These are phyloP conservation scores for Thera obeliscata DNA, from an alignment of 2,888 invertebrate species.

Conservation along the genomic window DNA sequence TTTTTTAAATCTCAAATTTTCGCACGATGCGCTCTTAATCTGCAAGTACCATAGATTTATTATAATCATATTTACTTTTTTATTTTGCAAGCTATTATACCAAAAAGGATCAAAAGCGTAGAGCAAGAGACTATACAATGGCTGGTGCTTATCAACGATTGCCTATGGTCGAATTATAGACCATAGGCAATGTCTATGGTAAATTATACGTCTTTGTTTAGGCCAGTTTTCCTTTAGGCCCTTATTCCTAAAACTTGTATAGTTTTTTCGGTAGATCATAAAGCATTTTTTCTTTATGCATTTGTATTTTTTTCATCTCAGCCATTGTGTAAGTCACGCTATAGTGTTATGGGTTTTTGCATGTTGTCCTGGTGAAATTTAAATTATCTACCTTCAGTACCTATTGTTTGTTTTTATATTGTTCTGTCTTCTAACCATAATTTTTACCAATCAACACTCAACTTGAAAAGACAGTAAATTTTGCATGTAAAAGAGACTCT, in stretches of 20 bases:
- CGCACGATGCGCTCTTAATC: too few species aligned
- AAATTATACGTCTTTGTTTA: constrained; percentile 47
- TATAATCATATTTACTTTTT: constrained; percentile 45
- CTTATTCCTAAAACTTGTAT: constrained; percentile 15
- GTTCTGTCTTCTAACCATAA: not conserved
- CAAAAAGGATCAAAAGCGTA: constrained; percentile 64
- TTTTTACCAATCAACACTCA: constrained; percentile 5
- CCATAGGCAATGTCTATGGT: constrained; percentile 55
- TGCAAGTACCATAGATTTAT: not conserved
- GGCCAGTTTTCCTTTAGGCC: constrained; percentile 30
- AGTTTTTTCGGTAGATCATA: constrained; percentile 22
- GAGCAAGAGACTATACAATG: constrained; percentile 73
- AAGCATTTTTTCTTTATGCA: constrained; percentile 20
- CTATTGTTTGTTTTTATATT: not conserved
- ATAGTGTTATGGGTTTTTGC: constrained; percentile 46
- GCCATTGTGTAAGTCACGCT: constrained; percentile 68
- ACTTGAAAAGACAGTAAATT: not conserved
- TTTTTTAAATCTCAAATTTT: too few species aligned
- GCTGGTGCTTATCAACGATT: constrained; percentile 69
- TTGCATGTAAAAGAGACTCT: not conserved
- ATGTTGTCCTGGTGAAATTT: constrained; percentile 56
- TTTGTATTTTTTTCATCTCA: constrained; percentile 33
- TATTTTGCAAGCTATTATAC: constrained; percentile 78
- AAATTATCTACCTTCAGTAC: constrained; percentile 3
- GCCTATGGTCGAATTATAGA: constrained; percentile 69